Evolutionary conservation across 2,113 vertebrate species (phyloP), one percentile per base, ranked within the genome.

Genomic region (Bostrychus sinensis): DNA sequence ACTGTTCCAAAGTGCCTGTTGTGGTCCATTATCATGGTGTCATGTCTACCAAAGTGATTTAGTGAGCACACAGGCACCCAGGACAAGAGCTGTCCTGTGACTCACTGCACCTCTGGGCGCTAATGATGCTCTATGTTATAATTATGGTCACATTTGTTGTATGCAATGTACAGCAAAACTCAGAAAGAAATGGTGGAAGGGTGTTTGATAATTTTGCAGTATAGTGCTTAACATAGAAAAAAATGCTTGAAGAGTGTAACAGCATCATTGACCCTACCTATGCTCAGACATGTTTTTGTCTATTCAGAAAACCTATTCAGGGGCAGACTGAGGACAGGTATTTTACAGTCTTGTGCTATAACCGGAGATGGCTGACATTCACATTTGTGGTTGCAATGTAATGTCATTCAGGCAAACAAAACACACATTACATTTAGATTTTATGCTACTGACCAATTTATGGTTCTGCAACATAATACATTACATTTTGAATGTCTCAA

Each of bases 11-110:
- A 82, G 43, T 32, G 61, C 66, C 55, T 62, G 66, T 79, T 85
- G 72, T 66, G 30, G 55, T 41, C 46, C 55, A 43, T 77, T 70
- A 65, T 5, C 25, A 75, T 87, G 83, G 62, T 69, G 85, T 85
- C 70, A 88, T 65, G 85, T 89, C 88, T 86, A 43, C 54, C 72
- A 72, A 72, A 64, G 38, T 37, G 48, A 62, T 60, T 55, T 48
- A 77, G 77, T 66, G 79, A 36, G 62, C 28, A 26, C 62, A 26
- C 11, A 37, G 13, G 34, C 30, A 56, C 13, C 23, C 41, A 12
- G 34, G 58, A 39, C 12, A 53, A 22, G 55, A 11, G 70, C 57
- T 81, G 76, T 78, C 83, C 80, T 77, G 56, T 76, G 64, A 26
- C 69, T 76, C 66, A 16, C 53, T 23, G 25, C 56, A 70, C 41